Evolutionary conservation across 1,140 invertebrate species (phyloP).

Genomic region (Cotesia vestalis): DNA sequence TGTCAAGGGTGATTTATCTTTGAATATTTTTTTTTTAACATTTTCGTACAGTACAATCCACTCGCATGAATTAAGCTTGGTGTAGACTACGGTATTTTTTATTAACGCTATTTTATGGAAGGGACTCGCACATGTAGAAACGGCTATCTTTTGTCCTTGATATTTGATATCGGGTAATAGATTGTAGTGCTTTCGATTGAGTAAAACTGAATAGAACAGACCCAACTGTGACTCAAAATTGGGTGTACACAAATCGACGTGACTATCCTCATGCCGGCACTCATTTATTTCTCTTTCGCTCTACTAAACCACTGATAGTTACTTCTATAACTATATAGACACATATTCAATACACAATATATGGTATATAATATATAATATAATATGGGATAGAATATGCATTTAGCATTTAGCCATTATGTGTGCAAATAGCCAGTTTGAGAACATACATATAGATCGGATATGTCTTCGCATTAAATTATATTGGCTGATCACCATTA

Average conservation of each 20-base stretch:
- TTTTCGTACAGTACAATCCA: too few relatives aligned
- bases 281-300: constrained; percentile 16
- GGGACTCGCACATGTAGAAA: too few relatives aligned
- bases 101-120: too few relatives aligned
- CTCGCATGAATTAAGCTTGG: too few relatives aligned
- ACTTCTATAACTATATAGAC: not conserved
- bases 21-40: not conserved
- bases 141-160: not conserved
- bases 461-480: not conserved
- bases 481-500: not conserved
- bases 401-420: too few relatives aligned
- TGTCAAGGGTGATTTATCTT: not conserved
- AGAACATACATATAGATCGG: not conserved
- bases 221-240: not conserved
- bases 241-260: constrained; percentile 7
- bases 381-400: too few relatives aligned
- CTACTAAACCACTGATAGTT: not conserved
- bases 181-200: constrained; percentile 1
- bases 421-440: too few relatives aligned
- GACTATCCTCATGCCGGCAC: not conserved
- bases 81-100: too few relatives aligned
- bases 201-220: not conserved
- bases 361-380: too few relatives aligned
- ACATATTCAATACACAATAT: not conserved
- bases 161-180: not conserved